phyloP scores from a whole-genome alignment of 1,140 invertebrate genomes.

The Leptoteleia sp. region DNA sequence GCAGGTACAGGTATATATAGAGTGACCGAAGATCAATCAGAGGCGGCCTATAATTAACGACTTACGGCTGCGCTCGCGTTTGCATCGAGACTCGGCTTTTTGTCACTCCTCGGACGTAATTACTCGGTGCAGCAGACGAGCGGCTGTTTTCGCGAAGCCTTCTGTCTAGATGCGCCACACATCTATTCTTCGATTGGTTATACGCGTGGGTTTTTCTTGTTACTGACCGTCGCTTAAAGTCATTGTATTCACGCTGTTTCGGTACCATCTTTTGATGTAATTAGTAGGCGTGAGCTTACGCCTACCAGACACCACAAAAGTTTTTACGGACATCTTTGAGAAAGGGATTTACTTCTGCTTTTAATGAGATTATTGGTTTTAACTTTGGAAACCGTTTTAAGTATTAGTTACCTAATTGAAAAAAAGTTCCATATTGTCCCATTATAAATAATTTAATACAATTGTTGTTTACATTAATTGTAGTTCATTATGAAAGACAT shows the following conservation, averaged over 20 bases:
- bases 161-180: conserved; percentile 52
- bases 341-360: conserved; percentile 33
- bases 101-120: conserved; percentile 78
- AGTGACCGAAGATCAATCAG: conserved; percentile 79
- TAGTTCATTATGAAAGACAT: too few relatives aligned
- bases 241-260: conserved; percentile 66
- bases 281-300: conserved; percentile 80
- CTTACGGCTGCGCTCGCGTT: conserved; percentile 76
- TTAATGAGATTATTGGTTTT: conserved; percentile 58
- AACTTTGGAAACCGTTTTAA: conserved; percentile 21
- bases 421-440: neutral
- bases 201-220: conserved; percentile 76
- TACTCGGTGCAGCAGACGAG: conserved; percentile 72
- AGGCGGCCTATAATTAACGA: conserved; percentile 81
- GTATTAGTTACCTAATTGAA: conserved; percentile 3
- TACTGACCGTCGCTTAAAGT: conserved; percentile 60
- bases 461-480: too few relatives aligned
- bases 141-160: conserved; percentile 61
- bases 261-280: conserved; percentile 75
- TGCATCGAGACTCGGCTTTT: conserved; percentile 80
- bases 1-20: conserved; percentile 45
- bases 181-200: conserved; percentile 76
- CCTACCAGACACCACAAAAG: conserved; percentile 76
- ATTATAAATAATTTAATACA: neutral
- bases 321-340: conserved; percentile 37